Percentiles rank a stretch among this genome's conserved stretches.
These are phyloP conservation scores for Chloropsis cyanopogon DNA, from an alignment of 2,113 vertebrate genomes.

Conservation along the genomic window DNA sequence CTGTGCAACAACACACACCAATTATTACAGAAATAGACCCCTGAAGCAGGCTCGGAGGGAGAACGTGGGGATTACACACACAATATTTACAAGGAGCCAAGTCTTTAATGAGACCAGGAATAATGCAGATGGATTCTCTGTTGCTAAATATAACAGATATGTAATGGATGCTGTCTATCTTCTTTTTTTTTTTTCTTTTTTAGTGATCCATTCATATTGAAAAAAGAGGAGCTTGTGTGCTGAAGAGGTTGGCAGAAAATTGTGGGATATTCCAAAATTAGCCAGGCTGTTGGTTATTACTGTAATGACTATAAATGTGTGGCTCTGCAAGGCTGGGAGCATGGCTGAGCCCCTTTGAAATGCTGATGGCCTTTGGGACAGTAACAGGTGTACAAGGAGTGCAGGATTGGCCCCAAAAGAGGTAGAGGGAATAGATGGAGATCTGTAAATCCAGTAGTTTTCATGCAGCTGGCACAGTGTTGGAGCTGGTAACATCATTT, in stretches of 20 bases:
- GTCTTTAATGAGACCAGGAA: conserved; percentile 42
- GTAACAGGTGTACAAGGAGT: not conserved
- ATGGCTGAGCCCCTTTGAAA: not conserved
- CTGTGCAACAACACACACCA: not conserved
- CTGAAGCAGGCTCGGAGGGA: not conserved
- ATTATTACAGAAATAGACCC: conserved; percentile 49
- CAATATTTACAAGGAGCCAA: conserved; percentile 55
- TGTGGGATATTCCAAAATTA: not conserved
- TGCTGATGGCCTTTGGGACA: not conserved
- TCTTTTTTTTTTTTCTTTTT: not conserved
- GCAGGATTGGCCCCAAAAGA: fast-evolving
- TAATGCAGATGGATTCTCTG: conserved; percentile 43
- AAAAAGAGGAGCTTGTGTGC: not conserved
- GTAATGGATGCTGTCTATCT: not conserved
- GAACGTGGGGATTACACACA: conserved; percentile 20
- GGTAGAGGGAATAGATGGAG: not conserved
- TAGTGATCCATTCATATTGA: not conserved
- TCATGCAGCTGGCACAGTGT: not conserved
- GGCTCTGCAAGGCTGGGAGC: not conserved
- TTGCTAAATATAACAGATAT: conserved; percentile 18
- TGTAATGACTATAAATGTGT: not conserved
- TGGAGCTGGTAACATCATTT: not conserved
- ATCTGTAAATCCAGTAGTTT: not conserved
- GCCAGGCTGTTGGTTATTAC: not conserved
- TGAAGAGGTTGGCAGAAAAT: not conserved